Percentiles rank a stretch among this genome's conserved stretches.
Evolutionary conservation across 2,797 vertebrate species (phyloP).

Genomic region (Miichthys miiuy): DNA sequence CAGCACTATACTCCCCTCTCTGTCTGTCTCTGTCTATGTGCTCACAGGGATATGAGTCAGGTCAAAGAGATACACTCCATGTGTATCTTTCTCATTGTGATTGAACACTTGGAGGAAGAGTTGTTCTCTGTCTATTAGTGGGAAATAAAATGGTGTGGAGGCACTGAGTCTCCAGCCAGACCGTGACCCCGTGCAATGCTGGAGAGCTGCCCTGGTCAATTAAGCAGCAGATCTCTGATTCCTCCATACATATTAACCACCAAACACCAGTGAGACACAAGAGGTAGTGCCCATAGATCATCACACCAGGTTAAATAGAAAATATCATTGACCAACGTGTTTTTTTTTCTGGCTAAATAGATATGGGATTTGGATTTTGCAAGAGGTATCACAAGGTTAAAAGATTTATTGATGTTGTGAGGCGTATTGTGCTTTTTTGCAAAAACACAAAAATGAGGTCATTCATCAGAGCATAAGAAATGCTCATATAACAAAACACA

Average conservation of each 20-base stretch:
- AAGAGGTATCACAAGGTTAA: constrained; percentile 62
- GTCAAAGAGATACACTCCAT: constrained; percentile 31
- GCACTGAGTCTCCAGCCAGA: constrained; percentile 59
- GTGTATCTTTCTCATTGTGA: constrained; percentile 43
- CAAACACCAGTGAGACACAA: constrained; percentile 29
- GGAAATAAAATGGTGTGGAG: constrained; percentile 59
- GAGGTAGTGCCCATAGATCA: constrained; percentile 52
- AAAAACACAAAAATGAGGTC: constrained; percentile 51
- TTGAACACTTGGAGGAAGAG: constrained; percentile 53
- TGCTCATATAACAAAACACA: constrained; percentile 46
- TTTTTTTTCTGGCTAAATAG: constrained; percentile 56
- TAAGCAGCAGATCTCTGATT: constrained; percentile 60
- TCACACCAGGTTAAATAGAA: constrained; percentile 59
- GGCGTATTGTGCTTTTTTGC: constrained; percentile 47
- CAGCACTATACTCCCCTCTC: constrained; percentile 32
- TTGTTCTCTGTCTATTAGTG: constrained; percentile 58
- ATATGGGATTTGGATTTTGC: constrained; percentile 63
- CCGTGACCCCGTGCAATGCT: constrained; percentile 52
- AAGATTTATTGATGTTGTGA: constrained; percentile 70
- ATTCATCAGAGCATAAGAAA: constrained; percentile 62
- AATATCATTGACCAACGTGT: constrained; percentile 55
- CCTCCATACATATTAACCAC: constrained; percentile 67
- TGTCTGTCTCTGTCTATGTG: constrained; percentile 38
- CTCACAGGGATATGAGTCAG: constrained; percentile 33
- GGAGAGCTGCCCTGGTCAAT: constrained; percentile 70